A percentile compares a stretch with the other conserved stretches of the same genome.
These are phyloP conservation scores for Psammodynastes pulverulentus DNA, from an alignment of 2,113 vertebrate genomes.

Conservation along the genomic window DNA sequence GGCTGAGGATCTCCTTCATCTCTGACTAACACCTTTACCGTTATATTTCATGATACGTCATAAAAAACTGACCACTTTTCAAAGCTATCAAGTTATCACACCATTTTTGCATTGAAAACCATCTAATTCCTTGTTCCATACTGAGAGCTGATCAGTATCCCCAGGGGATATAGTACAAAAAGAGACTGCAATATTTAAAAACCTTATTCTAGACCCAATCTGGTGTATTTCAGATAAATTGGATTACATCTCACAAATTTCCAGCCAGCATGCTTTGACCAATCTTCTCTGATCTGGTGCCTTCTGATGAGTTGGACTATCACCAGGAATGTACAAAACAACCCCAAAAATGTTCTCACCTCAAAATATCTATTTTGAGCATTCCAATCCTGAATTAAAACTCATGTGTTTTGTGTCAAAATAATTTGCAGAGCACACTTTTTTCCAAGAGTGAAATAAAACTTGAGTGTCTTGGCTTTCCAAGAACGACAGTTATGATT, in stretches of 20 bases:
- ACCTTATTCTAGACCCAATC: background rate
- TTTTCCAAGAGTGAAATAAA: background rate
- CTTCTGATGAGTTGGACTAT: background rate
- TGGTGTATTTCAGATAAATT: background rate
- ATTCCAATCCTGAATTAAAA: background rate
- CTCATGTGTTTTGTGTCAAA: background rate
- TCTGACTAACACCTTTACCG: background rate
- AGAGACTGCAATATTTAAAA: too few relatives aligned
- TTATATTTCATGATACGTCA: background rate
- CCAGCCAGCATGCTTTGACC: background rate
- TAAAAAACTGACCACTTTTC: background rate
- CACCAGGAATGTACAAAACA: background rate
- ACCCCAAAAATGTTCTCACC: background rate
- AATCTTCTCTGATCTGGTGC: background rate
- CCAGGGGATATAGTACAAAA: background rate
- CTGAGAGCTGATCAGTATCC: background rate
- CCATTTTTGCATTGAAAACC: background rate
- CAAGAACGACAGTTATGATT: background rate
- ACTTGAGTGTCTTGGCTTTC: background rate
- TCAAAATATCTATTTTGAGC: background rate
- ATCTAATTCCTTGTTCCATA: background rate
- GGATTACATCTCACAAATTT: background rate
- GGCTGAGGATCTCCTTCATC: background rate
- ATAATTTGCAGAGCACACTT: background rate
- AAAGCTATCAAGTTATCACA: background rate